These are phyloP conservation scores for Dyspetes luteomarginatus DNA, from an alignment of 2,888 invertebrate genomes.

Conservation along the genomic window DNA sequence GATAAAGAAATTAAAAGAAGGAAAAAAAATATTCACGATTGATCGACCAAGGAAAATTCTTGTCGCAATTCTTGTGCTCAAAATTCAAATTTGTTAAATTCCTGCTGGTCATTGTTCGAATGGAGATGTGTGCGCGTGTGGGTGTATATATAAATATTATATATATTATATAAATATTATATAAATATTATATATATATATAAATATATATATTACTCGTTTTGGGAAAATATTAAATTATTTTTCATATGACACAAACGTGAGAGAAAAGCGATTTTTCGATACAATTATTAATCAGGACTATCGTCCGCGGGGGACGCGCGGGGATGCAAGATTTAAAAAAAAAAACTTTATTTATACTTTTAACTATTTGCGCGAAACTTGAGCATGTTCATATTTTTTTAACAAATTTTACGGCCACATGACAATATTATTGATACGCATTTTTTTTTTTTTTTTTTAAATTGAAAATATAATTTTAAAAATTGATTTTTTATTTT, in stretches of 20 bases:
- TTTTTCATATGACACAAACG: constrained; percentile 17
- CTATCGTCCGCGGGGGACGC: constrained; percentile 48
- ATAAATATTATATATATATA: no score
- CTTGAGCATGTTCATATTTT: neutral
- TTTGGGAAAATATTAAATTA: constrained; percentile 20
- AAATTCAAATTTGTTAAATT: constrained; percentile 29
- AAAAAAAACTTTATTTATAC: neutral
- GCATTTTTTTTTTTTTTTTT: neutral
- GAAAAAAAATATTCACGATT: neutral
- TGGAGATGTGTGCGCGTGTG: constrained; percentile 7
- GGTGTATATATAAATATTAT: neutral
- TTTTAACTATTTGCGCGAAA: neutral
- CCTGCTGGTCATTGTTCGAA: constrained; percentile 46
- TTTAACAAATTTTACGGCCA: neutral
- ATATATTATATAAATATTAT: no score
- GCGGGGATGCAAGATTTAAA: constrained; percentile 34
- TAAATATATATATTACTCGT: constrained; percentile 25
- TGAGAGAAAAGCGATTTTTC: constrained; percentile 36
- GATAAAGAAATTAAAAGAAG: neutral
- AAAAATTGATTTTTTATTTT: neutral
- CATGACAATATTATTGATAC: neutral
- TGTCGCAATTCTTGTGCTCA: neutral
- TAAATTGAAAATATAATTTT: neutral
- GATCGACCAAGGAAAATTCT: neutral
- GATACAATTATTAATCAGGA: constrained; percentile 43